These are phyloP conservation scores for Hylyphantes graminicola DNA, from an alignment of 1,140 invertebrate genomes.

Conservation along the genomic window DNA sequence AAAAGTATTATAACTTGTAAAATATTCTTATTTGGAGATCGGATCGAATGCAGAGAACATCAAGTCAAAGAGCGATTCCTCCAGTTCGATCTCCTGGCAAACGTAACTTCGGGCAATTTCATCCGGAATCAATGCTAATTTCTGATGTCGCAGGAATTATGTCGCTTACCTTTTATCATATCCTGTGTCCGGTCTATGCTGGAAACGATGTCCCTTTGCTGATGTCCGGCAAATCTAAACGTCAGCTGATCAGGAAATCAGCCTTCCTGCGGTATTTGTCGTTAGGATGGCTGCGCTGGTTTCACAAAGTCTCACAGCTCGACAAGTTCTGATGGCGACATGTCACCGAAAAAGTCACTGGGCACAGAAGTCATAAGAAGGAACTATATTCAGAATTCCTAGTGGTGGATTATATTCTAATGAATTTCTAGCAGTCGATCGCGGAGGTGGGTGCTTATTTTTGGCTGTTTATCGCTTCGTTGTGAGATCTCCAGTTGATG, in stretches of 20 bases:
- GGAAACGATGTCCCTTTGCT: slow-evolving; percentile 38
- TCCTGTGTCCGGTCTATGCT: slow-evolving; percentile 55
- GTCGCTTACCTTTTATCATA: slow-evolving; percentile 58
- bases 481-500: no score
- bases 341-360: slow-evolving; percentile 15
- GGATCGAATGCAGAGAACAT: neutral
- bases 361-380: slow-evolving; percentile 6
- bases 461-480: slow-evolving; percentile 54
- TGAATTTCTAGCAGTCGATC: slow-evolving; percentile 31
- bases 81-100: neutral
- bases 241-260: slow-evolving; percentile 55
- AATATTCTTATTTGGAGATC: no score
- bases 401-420: slow-evolving; percentile 44
- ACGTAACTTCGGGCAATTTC: neutral
- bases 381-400: slow-evolving; percentile 56
- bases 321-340: neutral
- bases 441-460: slow-evolving; percentile 51
- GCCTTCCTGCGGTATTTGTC: slow-evolving; percentile 19
- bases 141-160: slow-evolving; percentile 33
- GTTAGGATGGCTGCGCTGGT: no score
- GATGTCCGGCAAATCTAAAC: slow-evolving; percentile 32
- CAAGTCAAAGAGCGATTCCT: neutral
- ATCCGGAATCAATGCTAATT: slow-evolving; percentile 28
- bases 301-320: slow-evolving; percentile 1
- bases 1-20: no score